Percentiles rank a stretch among this genome's conserved stretches.
These are phyloP conservation scores for Andrena haemorrhoa DNA, from an alignment of 2,888 invertebrate species.

Conservation along the genomic window DNA sequence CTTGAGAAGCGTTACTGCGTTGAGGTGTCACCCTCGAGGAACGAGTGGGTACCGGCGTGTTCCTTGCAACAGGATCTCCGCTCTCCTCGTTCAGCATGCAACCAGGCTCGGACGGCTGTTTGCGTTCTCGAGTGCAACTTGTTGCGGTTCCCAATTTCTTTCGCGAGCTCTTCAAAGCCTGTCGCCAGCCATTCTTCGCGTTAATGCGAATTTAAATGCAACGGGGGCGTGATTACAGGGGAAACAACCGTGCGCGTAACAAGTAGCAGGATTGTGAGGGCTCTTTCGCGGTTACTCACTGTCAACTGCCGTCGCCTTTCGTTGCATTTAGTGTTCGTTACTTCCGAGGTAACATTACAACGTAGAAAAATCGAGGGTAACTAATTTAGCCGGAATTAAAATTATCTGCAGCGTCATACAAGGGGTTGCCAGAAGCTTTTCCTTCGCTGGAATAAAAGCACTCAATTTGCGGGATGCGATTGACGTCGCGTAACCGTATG, in stretches of 20 bases:
- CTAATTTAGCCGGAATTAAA: too few relatives aligned
- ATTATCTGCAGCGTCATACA: background rate
- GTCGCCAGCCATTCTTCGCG: conserved; percentile 40
- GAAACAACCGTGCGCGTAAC: background rate
- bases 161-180: conserved; percentile 50
- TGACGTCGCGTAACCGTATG: conserved; percentile 47
- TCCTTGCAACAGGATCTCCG: conserved; percentile 45
- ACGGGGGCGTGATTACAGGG: conserved; percentile 6
- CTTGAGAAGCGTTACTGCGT: background rate
- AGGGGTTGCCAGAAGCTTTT: conserved; percentile 29
- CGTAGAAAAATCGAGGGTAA: too few relatives aligned
- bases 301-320: background rate
- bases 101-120: conserved; percentile 51
- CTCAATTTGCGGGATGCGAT: conserved; percentile 37
- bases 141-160: conserved; percentile 63
- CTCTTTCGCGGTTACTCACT: background rate
- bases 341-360: background rate
- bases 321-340: background rate
- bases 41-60: conserved; percentile 17
- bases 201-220: conserved; percentile 49
- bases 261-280: conserved; percentile 9
- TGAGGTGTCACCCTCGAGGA: conserved; percentile 15
- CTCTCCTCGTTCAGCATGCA: conserved; percentile 50
- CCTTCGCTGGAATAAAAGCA: conserved; percentile 32
- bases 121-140: conserved; percentile 61